Conservation (phyloP, 2,888 invertebrate genomes). For the Polylopha cassiicola region DNA sequence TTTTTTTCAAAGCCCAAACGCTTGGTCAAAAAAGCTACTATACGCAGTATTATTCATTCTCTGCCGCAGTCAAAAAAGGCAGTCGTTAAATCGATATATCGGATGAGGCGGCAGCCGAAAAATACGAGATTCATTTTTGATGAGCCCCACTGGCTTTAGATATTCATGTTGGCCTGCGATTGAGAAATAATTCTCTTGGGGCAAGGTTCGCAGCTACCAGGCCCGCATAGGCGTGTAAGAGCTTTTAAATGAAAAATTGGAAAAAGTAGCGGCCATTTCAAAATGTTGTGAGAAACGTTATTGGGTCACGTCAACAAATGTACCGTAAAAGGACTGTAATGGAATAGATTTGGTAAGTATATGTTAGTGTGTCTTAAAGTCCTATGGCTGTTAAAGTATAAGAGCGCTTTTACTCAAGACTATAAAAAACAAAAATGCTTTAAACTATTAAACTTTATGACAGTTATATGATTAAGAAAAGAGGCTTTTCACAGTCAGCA, state of each 20-base stretch:
- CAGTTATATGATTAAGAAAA: no score
- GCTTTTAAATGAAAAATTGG: slow-evolving; percentile 18
- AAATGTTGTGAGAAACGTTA: slow-evolving; percentile 3
- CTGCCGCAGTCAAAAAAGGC: slow-evolving; percentile 22
- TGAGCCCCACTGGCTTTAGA: slow-evolving; percentile 38
- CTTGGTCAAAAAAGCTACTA: no score
- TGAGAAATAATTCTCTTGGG: slow-evolving; percentile 41
- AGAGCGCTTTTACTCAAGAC: no score
- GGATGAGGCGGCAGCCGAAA: slow-evolving; percentile 32
- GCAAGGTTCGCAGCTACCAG: slow-evolving; percentile 4
- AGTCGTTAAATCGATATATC: slow-evolving; percentile 29
- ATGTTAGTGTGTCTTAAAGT: slow-evolving; percentile 6
- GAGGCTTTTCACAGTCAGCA: no score
- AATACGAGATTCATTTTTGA: slow-evolving; percentile 45
- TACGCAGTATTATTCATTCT: slow-evolving; percentile 12
- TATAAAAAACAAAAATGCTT: no score
- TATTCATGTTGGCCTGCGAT: slow-evolving; percentile 44
- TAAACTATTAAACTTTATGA: no score
- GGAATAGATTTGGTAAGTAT: slow-evolving; percentile 10
- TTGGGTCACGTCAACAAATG: slow-evolving; percentile 10
- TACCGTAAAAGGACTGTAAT: slow-evolving; percentile 5
- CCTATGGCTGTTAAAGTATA: no score
- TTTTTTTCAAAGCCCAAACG: no score
- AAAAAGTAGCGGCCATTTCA: slow-evolving; percentile 1
- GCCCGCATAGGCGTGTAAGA: slow-evolving; percentile 8